These are phyloP conservation scores for Glareola pratincola DNA, from an alignment of 2,113 vertebrate species.

Conservation along the genomic window DNA sequence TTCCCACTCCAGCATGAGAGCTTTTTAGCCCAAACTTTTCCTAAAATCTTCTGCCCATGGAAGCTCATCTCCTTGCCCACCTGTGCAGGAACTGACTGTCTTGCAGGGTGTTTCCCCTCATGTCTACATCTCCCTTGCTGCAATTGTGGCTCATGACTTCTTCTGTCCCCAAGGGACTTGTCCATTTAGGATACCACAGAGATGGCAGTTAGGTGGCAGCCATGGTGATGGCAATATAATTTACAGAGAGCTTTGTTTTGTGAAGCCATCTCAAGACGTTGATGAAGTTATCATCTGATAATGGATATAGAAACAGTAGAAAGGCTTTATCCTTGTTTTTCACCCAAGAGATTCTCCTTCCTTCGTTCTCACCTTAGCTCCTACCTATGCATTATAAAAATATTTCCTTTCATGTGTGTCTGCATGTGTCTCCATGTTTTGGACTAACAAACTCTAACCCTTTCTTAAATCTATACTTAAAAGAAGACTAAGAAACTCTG, in stretches of 20 bases:
- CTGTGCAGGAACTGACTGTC: not conserved
- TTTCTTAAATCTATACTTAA: not conserved
- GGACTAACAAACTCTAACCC: not conserved
- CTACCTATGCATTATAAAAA: not conserved
- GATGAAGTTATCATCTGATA: not conserved
- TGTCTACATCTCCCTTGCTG: rapidly evolving
- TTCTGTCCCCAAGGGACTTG: not conserved
- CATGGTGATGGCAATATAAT: not conserved
- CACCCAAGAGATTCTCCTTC: not conserved
- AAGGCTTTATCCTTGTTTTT: not conserved
- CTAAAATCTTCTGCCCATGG: not conserved
- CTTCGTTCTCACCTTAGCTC: not conserved
- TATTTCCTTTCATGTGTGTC: rapidly evolving
- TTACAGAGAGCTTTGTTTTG: not conserved
- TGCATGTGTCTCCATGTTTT: not conserved
- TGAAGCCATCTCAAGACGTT: not conserved
- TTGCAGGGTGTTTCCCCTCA: not conserved
- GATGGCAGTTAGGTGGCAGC: not conserved
- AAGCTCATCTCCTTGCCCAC: not conserved
- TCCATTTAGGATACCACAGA: not conserved
- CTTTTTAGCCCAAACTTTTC: not conserved
- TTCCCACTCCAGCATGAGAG: not conserved
- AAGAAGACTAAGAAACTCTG: not conserved
- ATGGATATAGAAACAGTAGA: not conserved
- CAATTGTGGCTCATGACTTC: rapidly evolving